Percentiles rank a stretch among this genome's conserved stretches.
These are phyloP conservation scores for Pempheris klunzingeri DNA, from an alignment of 2,797 vertebrate genomes.

Conservation along the genomic window DNA sequence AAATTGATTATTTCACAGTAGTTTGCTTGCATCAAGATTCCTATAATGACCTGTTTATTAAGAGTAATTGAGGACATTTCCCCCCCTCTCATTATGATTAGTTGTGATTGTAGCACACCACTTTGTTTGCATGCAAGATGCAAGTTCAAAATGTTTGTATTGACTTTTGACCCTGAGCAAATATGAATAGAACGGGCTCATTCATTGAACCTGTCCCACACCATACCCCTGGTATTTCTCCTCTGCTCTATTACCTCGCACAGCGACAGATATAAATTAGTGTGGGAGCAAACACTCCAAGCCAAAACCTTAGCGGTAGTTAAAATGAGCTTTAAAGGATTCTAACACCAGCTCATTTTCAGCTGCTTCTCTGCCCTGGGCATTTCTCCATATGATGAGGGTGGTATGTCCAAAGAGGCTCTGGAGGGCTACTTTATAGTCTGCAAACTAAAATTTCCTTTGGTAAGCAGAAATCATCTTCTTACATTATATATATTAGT, in stretches of 20 bases:
- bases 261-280: slow-evolving; percentile 50
- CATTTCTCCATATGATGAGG: slow-evolving; percentile 38
- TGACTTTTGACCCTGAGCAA: slow-evolving; percentile 66
- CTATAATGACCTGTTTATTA: neutral
- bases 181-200: slow-evolving; percentile 60
- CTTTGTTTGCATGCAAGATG: slow-evolving; percentile 23
- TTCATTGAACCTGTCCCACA: slow-evolving; percentile 57
- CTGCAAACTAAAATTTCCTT: slow-evolving; percentile 39
- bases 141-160: slow-evolving; percentile 46
- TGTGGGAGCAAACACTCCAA: slow-evolving; percentile 33
- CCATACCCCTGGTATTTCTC: slow-evolving; percentile 60
- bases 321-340: slow-evolving; percentile 61
- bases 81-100: neutral
- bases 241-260: slow-evolving; percentile 27
- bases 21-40: neutral
- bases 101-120: neutral
- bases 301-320: slow-evolving; percentile 27
- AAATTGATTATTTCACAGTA: slow-evolving; percentile 1
- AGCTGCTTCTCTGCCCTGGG: slow-evolving; percentile 47
- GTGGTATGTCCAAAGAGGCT: slow-evolving; percentile 28
- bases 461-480: slow-evolving; percentile 47
- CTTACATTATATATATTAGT: slow-evolving; percentile 32
- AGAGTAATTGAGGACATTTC: slow-evolving; percentile 24
- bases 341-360: slow-evolving; percentile 46
- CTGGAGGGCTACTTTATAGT: slow-evolving; percentile 25